Percentiles rank a stretch among this genome's conserved stretches.
Evolutionary conservation across 2,113 vertebrate species (phyloP).

Genomic region (Cynoglossus semilaevis): DNA sequence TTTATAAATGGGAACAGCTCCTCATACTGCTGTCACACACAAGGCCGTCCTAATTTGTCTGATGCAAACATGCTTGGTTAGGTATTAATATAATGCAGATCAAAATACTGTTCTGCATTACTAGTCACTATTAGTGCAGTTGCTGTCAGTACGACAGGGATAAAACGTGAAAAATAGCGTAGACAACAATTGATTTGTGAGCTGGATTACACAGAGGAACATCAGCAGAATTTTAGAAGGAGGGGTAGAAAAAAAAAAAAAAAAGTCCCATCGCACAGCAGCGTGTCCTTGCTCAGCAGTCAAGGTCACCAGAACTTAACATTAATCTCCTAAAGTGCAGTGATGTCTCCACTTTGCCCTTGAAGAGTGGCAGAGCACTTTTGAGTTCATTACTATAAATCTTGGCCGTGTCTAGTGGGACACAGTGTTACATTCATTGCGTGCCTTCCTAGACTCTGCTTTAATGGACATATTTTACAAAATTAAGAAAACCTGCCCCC

Average conservation of each 20-base stretch:
- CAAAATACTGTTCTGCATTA: constrained; percentile 19
- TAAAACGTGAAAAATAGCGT: constrained; percentile 8
- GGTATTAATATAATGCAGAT: constrained; percentile 7
- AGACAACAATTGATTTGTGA: constrained; percentile 17
- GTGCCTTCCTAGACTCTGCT: constrained; percentile 16
- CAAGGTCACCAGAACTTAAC: constrained; percentile 56
- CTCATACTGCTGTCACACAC: neutral
- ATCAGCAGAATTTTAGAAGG: constrained; percentile 31
- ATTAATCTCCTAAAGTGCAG: constrained; percentile 66
- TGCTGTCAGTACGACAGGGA: constrained; percentile 14
- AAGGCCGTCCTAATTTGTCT: constrained; percentile 5
- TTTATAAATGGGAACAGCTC: neutral
- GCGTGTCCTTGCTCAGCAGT: constrained; percentile 36
- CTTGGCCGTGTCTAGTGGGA: constrained; percentile 25
- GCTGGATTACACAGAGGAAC: constrained; percentile 14
- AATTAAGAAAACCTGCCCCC: constrained; percentile 16
- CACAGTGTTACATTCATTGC: constrained; percentile 30
- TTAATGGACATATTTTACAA: constrained; percentile 13
- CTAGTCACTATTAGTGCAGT: constrained; percentile 1
- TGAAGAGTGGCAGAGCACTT: constrained; percentile 25
- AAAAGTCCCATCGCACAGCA: constrained; percentile 28
- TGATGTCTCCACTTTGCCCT: constrained; percentile 42
- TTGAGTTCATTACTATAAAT: constrained; percentile 55
- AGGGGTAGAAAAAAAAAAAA: constrained; percentile 21
- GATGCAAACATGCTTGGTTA: constrained; percentile 1